Base-by-base conservation (phyloP, 2,888 invertebrate species). In the Daptonema setosum region DNA sequence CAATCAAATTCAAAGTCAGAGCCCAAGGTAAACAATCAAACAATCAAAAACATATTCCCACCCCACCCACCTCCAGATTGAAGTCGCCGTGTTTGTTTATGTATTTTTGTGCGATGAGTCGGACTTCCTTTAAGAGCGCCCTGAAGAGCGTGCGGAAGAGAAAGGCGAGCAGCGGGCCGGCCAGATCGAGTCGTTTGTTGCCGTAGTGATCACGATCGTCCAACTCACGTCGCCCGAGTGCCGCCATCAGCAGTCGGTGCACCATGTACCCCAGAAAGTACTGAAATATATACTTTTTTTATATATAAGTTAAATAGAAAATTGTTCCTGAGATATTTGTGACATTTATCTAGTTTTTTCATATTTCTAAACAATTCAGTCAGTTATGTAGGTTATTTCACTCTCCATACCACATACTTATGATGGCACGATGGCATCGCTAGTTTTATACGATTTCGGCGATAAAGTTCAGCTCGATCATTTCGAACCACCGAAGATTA, bases 121-220 rank as follows among this genome's bases (percentile, higher is more conserved):
- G 78, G 0, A 97, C 91, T 78, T 97, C 91, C 73, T 95, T 95
- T 78, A 88, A 81, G 51, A 69, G 59, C 57, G 68, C 68, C 52
- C 64, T 61, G 64, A 69, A 69, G 64, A 71, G 78, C 71, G 91
- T 95, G 72, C 95, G 80, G 72, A 99, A 99, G 29, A 99, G 77
- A 71, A 93, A 95, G 41, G 97, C 95, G 59, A 99, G 72, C 56
- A 99, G 73, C 0, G 97, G 97, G 17, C 97, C 97, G 63, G 97
- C 97, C 60, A 99, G 77, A 76, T 99, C 97, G 56, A 99, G 77
- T 64, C 97, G 80, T 72, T 99, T 99, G 74, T 99, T 95, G 48
- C 97, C 97, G 72, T 97, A 95, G 73, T 99, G 97, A 93, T 99
- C 97, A 70, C 97, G 81, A 78, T 99, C 97, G 74, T 99, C 97